phyloP scores from a whole-genome alignment of 2,888 invertebrate species.

The Dinocampus coccinellae region DNA sequence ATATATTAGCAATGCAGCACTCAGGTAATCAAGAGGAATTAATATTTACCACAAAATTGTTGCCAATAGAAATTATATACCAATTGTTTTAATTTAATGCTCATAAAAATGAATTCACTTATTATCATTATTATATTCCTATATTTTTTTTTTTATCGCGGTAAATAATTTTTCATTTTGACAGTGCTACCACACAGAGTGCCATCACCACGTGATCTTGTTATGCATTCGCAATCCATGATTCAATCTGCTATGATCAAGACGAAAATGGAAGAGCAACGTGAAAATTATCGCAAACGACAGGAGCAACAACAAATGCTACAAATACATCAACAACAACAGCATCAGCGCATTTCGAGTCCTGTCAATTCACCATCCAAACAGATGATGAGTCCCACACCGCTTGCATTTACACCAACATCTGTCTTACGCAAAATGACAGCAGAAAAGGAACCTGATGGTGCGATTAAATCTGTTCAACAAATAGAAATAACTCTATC shows the following conservation, averaged over 20 bases:
- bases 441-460: constrained; percentile 85
- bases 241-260: constrained; percentile 89
- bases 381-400: constrained; percentile 75
- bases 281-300: constrained; percentile 85
- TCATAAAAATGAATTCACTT: neutral
- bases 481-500: constrained; percentile 51
- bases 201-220: constrained; percentile 87
- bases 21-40: constrained; percentile 72
- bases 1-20: constrained; percentile 76
- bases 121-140: neutral
- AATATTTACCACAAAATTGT: neutral
- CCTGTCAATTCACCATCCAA: constrained; percentile 68
- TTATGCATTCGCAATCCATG: constrained; percentile 87
- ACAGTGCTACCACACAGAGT: constrained; percentile 79
- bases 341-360: constrained; percentile 58
- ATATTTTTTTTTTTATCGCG: neutral
- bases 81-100: neutral
- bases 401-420: constrained; percentile 92
- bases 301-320: constrained; percentile 74
- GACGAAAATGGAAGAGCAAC: constrained; percentile 90
- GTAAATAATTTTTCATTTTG: constrained; percentile 46
- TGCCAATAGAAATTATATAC: neutral
- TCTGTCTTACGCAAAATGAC: constrained; percentile 96
- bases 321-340: constrained; percentile 73
- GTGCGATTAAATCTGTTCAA: constrained; percentile 62